These are phyloP conservation scores for Andricus curvator DNA, from an alignment of 2,888 invertebrate species.

Conservation along the genomic window DNA sequence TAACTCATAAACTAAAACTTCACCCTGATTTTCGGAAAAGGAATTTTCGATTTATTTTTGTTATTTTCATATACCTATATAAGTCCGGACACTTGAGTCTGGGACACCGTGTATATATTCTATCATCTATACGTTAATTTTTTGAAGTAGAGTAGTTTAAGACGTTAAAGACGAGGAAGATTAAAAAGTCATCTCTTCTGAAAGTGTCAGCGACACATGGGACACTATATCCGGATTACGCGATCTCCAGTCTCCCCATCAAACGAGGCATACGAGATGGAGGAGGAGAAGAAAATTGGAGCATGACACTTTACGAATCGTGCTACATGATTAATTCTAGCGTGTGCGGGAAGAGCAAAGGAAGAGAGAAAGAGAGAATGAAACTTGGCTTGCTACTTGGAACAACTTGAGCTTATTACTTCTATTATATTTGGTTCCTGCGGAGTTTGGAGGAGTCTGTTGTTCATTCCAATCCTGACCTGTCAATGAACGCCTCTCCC, in stretches of 20 bases:
- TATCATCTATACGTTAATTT: background rate
- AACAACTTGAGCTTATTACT: constrained; percentile 34
- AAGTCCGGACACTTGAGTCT: no score
- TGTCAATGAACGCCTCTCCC: background rate
- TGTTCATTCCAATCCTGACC: background rate
- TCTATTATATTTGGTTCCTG: background rate
- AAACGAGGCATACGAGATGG: constrained; percentile 47
- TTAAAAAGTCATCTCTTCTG: constrained; percentile 32
- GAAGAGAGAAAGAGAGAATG: background rate
- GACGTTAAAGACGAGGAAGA: background rate
- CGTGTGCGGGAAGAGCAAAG: constrained; percentile 6
- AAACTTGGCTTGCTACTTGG: constrained; percentile 10
- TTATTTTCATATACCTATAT: no score
- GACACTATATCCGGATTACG: constrained; percentile 31
- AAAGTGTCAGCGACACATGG: constrained; percentile 33
- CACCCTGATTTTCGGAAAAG: no score
- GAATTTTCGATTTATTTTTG: no score
- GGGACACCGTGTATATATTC: no score
- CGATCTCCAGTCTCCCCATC: constrained; percentile 13
- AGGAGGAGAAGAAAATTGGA: constrained; percentile 46
- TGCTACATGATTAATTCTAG: constrained; percentile 18
- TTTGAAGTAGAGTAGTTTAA: no score
- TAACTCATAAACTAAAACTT: no score
- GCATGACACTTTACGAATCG: constrained; percentile 52
- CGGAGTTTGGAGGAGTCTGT: background rate